Evolutionary conservation across 2,113 vertebrate genomes (phyloP), one percentile per base, ranked within the genome.

Genomic region (Labeo rohita): DNA sequence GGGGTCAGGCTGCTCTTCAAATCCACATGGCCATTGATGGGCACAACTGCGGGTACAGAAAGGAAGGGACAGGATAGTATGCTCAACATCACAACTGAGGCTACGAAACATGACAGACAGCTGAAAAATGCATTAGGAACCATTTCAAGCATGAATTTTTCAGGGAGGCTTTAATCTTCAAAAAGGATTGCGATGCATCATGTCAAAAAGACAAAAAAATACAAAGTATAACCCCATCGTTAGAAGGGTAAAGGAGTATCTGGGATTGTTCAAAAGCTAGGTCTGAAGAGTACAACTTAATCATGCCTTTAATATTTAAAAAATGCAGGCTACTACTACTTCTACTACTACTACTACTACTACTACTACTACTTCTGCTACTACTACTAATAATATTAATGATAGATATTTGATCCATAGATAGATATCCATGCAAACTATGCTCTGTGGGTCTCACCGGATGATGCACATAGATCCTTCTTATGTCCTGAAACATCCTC

Each of bases 1-100:
- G 98, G 98, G n/a, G 97, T 94, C 92, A 98, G 92, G 90, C 95
- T 97, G 92, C 94, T 96, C 92, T 94, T 98, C 85, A 98, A 93
- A 88, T 98, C 97, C 0, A 96, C 95, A 56, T 95, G 96, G 43
- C 97, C 97, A 0, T 96, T 97, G 91, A 97, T 94, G 87, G 97
- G 96, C 87, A 96, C 95, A 93, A 97, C 97, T 93, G 84, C 50
- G 34, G 13, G 87, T 80, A 77, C 43, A 81, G 39, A 61, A 45
- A 66, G 9, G n/a, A 54, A 65, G 36, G 21, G 23, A 83, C 21
- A 77, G 50, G 28, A 72, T 13, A 68, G 13, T 66, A 23, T 4
- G 75, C 18, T 85, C 28, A 82, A 78, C 83, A 87, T 89, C 65
- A 70, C 36, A 66, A 45, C 9, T 65, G 68, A 52, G 16, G 28